Conservation (phyloP, 2,797 vertebrate genomes). For the Tamandua tetradactyla region DNA sequence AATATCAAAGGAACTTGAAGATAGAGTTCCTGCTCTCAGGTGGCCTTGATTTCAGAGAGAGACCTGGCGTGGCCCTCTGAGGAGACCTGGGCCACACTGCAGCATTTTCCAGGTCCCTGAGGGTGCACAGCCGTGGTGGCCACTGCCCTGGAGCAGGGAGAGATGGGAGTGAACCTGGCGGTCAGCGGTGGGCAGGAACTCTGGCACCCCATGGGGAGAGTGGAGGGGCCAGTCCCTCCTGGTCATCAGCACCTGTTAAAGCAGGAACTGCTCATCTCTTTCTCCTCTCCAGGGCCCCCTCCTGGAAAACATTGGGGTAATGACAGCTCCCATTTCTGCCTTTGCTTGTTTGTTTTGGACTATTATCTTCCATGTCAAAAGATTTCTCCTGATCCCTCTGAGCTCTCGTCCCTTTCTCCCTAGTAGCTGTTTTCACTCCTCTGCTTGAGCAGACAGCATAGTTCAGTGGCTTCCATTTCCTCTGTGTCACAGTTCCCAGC, state of each 20-base stretch:
- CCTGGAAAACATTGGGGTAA: slow-evolving; percentile 47
- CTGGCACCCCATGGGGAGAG: accelerated
- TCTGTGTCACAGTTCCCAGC: not conserved
- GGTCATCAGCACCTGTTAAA: not conserved
- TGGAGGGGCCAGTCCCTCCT: not conserved
- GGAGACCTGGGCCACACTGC: not conserved
- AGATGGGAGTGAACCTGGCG: not conserved
- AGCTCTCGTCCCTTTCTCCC: not conserved
- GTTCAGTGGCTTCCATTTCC: not conserved
- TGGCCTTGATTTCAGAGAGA: not conserved
- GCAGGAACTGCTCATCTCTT: not conserved
- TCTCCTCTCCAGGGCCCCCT: not conserved
- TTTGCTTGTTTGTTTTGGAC: slow-evolving; percentile 26
- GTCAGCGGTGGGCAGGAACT: not conserved
- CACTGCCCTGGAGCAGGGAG: not conserved
- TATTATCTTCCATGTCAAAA: slow-evolving; percentile 5
- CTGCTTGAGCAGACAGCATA: not conserved
- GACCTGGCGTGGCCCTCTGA: not conserved
- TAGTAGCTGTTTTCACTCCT: not conserved
- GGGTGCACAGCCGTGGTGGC: too few relatives aligned
- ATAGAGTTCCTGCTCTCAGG: not conserved
- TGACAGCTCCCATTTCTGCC: slow-evolving; percentile 33
- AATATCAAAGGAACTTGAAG: not conserved
- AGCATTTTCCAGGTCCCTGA: not conserved
- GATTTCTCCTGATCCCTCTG: slow-evolving; percentile 39